Percentiles rank a stretch among this genome's conserved stretches.
These are phyloP conservation scores for Hephaestus fuliginosus DNA, from an alignment of 2,797 vertebrate species.

Conservation along the genomic window DNA sequence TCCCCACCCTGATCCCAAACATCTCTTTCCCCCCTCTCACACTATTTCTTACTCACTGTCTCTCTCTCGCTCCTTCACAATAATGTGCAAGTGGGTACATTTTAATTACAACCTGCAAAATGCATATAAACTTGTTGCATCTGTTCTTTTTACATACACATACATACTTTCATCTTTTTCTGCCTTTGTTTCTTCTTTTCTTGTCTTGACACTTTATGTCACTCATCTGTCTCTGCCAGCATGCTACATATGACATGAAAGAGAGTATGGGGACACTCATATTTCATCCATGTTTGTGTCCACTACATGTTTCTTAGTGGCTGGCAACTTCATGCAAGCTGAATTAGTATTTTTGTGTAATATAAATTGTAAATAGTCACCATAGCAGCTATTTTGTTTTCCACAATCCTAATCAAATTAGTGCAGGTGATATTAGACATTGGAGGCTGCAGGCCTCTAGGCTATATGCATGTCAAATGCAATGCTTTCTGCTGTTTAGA, in stretches of 20 bases:
- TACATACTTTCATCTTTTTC: neutral
- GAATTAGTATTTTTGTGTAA: neutral
- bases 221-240: neutral
- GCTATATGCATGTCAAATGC: neutral
- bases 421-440: neutral
- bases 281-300: neutral
- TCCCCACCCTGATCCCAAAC: slow-evolving; percentile 82
- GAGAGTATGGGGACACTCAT: neutral
- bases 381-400: neutral
- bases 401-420: neutral
- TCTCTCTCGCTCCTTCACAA: slow-evolving; percentile 40
- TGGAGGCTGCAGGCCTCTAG: neutral
- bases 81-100: slow-evolving; percentile 30
- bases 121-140: slow-evolving; percentile 34
- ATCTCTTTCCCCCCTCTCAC: slow-evolving; percentile 46
- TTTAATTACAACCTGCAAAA: slow-evolving; percentile 40
- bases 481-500: neutral
- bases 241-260: slow-evolving; percentile 3
- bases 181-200: neutral
- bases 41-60: slow-evolving; percentile 36
- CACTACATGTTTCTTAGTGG: neutral
- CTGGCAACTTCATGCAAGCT: neutral
- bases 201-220: neutral
- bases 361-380: neutral
- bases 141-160: slow-evolving; percentile 3